Conservation (phyloP, 2,888 invertebrate genomes). For the Volucella inanis region DNA sequence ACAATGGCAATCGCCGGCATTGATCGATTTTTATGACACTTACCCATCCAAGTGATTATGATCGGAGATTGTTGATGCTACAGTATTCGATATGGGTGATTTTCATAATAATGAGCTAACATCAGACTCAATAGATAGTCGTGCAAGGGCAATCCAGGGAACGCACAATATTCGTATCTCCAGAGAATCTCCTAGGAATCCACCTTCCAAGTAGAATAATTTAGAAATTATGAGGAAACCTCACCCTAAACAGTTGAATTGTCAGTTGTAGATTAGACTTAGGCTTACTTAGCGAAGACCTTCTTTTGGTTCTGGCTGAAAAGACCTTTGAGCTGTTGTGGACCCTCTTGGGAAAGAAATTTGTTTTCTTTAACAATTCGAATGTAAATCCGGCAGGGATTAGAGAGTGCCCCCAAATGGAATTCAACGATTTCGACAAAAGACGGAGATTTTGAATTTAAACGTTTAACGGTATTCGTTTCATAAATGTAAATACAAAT, state of each 20-base stretch:
- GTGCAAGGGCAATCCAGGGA: background rate
- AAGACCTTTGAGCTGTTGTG: constrained; percentile 18
- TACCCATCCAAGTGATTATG: constrained; percentile 61
- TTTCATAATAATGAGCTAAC: constrained; percentile 58
- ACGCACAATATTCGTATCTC: background rate
- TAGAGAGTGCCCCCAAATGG: constrained; percentile 43
- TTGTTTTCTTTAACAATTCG: constrained; percentile 61
- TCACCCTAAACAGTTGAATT: background rate
- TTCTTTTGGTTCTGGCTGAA: background rate
- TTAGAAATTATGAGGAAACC: constrained; percentile 39
- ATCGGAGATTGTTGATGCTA: constrained; percentile 69
- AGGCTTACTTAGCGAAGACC: constrained; percentile 13
- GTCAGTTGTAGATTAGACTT: constrained; percentile 63
- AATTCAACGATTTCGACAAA: background rate
- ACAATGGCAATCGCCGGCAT: constrained; percentile 59
- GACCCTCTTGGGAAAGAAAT: constrained; percentile 48
- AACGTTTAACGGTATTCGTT: constrained; percentile 34
- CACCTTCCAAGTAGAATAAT: constrained; percentile 23
- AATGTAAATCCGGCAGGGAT: constrained; percentile 42
- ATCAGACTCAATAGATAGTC: too few relatives aligned
- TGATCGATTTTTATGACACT: constrained; percentile 73
- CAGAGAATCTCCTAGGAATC: background rate
- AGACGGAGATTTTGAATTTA: constrained; percentile 18
- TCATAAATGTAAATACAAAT: constrained; percentile 3
- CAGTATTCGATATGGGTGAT: constrained; percentile 69